Evolutionary conservation across 2,888 invertebrate species (phyloP).

Genomic region (Rhimphoctona megacephalus): DNA sequence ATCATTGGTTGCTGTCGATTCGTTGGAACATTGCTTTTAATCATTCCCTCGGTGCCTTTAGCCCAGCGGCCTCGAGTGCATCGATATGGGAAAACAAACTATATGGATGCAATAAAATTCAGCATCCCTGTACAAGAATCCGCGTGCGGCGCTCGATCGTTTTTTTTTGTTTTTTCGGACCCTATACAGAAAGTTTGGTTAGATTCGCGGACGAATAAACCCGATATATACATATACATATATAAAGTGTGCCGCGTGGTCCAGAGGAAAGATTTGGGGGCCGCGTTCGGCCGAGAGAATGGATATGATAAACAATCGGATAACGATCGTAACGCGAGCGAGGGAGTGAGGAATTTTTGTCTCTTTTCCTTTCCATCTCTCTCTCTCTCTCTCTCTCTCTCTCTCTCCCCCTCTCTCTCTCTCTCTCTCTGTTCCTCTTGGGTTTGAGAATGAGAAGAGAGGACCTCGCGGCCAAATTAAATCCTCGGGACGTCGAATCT

Average conservation of each 20-base stretch:
- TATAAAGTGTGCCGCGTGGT: conserved; percentile 65
- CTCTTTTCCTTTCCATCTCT: conserved; percentile 14
- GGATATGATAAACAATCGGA: conserved; percentile 83
- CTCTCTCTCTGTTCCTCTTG: background rate
- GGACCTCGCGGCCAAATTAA: conserved; percentile 81
- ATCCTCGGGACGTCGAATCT: conserved; percentile 82
- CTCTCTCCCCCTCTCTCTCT: background rate
- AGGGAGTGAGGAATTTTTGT: conserved; percentile 49
- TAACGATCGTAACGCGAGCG: conserved; percentile 77
- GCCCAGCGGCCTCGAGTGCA: conserved; percentile 58
- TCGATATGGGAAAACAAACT: conserved; percentile 66
- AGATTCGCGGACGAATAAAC: conserved; percentile 56
- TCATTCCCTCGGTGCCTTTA: conserved; percentile 45
- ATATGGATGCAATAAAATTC: conserved; percentile 69
- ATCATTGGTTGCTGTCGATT: conserved; percentile 52
- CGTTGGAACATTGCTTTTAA: conserved; percentile 48
- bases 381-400: background rate
- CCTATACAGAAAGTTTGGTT: conserved; percentile 46
- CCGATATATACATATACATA: conserved; percentile 66
- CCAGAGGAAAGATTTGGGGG: conserved; percentile 70
- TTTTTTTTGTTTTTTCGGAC: conserved; percentile 17
- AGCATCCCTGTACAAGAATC: conserved; percentile 54
- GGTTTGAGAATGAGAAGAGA: conserved; percentile 56
- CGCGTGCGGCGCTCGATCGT: conserved; percentile 57
- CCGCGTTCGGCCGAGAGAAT: conserved; percentile 71